Base-by-base conservation (phyloP, 2,797 vertebrate genomes). In the Helicolenus hilgendorfi region DNA sequence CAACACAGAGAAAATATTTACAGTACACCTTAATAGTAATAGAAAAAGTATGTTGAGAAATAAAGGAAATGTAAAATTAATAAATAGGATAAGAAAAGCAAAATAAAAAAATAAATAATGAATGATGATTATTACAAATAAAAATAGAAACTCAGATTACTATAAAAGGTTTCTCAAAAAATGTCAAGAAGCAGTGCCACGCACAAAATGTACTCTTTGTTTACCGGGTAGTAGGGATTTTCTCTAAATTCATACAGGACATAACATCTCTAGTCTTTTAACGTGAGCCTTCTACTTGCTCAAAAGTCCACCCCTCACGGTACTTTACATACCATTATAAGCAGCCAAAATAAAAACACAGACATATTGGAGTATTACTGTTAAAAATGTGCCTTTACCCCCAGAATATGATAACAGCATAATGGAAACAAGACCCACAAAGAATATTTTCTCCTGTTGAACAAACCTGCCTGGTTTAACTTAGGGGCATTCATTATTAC, bases 401-500 rank as follows among this genome's bases (percentile, higher is more conserved):
- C 11, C 26, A 26, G 2, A 74, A 63, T 49, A 62, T 58, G 9
- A 20, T 7, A 35, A 73, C 18, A 14, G 55, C 5, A 7, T 31
- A 5, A 62, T 64, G 22, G 10, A 73, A 78, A 84, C 31, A 73
- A 64, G 71, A 72, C 11, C 24, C 53, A 45, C 59, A 18, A 7
- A 45, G 10, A 76, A 58, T 24, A 59, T 69, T 59, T 77, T 27
- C 35, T 73, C 15, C 14, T 58, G 72, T 56, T 81, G 45, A 26
- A 83, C 11, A 77, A 83, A 62, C 59, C 69, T 14, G 26, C 27
- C 35, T 41, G 27, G 22, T 41, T 62, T 8, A 72, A 49, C 70
- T 72, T 7, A 4, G 49, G 59, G 77, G 27, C 63, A 83, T 81
- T 68, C 49, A 59, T 68, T 70, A 64, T 81, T 63, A 68, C 41